Base-by-base conservation (phyloP, 2,888 invertebrate genomes). In the Octonoba sinensis region DNA sequence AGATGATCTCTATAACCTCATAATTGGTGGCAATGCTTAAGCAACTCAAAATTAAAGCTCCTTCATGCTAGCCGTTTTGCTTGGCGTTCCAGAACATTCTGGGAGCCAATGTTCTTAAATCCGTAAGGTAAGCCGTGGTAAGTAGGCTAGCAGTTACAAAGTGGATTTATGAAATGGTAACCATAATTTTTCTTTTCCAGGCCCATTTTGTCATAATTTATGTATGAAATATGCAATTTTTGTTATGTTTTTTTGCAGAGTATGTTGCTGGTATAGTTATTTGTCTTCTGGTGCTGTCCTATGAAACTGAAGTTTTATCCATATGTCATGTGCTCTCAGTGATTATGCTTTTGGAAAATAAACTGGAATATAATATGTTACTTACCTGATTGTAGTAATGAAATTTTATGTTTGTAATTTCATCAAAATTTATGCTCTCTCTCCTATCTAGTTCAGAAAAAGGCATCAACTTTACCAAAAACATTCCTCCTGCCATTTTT, bases 171-270 rank as follows among this genome's bases (percentile, higher is more conserved):
- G 36, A 36, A 36, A 36, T 36, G 36, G 36, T 36, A 36, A 54
- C n/a, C 54, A 54, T 54, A 54, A 54, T 54, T 16, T 13, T 54
- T n/a, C 16, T 3, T 6, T 20, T 59, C 20, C 16, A 22, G 20
- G 22, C 6, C 16, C 24, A 6, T 44, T n/a, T 3, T 62, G 27
- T 24, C 16, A 27, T 16, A 24, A n/a, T 24, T 66, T 24, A 59
- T 71, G 60, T 65, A 64, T 71, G 67, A 77, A 47, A 82, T 82
- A 82, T 82, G 82, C 75, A 75, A 67, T 67, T 36, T 79, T 74
- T 81, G 81, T 81, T 82, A 56, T 82, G 54, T 76, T 82, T 71
- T 69, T 82, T 82, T 82, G 47, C 82, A 82, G 82, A 82, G 22
- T 54, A 72, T 72, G 72, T 49, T 76, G 76, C 76, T 82, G 75